phyloP scores from a whole-genome alignment of 2,888 invertebrate genomes.

The Sinelater perroti region DNA sequence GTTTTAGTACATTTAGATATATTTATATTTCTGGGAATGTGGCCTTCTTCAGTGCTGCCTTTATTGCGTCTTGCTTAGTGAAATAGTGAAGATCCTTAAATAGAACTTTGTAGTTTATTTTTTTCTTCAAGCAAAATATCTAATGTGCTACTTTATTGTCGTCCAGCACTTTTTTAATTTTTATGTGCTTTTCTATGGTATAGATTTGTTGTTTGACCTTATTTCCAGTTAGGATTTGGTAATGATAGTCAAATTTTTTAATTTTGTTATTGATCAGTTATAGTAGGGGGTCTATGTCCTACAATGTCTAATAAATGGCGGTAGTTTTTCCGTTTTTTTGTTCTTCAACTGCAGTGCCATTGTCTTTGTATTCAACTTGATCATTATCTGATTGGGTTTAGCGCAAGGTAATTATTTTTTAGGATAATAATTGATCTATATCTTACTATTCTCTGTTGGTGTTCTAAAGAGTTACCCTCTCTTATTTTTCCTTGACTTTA shows the following conservation, averaged over 20 bases:
- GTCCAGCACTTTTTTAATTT: too few relatives aligned
- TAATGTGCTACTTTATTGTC: neutral
- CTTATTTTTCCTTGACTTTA: neutral
- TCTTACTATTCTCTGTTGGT: too few relatives aligned
- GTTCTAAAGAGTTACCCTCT: neutral
- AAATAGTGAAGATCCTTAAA: conserved; percentile 3
- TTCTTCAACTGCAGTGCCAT: neutral
- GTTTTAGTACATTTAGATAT: too few relatives aligned
- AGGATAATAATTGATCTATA: neutral
- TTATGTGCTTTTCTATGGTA: conserved; percentile 1
- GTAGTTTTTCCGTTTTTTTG: conserved; percentile 2
- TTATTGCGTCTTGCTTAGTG: too few relatives aligned
- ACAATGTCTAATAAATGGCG: conserved; percentile 1
- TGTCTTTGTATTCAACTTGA: neutral
- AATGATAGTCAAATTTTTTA: neutral
- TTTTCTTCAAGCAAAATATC: neutral
- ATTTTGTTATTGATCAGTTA: neutral
- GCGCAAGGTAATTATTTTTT: too few relatives aligned
- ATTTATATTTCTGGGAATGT: too few relatives aligned
- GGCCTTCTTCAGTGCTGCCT: neutral
- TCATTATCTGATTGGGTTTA: neutral
- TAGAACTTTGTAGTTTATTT: conserved; percentile 10
- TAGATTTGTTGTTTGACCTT: neutral
- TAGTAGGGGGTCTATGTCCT: neutral
- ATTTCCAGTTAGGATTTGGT: too few relatives aligned